A percentile compares a stretch with the other conserved stretches of the same genome.
Conservation (phyloP, 2,888 invertebrate genomes). For the Pherbina coryleti region DNA sequence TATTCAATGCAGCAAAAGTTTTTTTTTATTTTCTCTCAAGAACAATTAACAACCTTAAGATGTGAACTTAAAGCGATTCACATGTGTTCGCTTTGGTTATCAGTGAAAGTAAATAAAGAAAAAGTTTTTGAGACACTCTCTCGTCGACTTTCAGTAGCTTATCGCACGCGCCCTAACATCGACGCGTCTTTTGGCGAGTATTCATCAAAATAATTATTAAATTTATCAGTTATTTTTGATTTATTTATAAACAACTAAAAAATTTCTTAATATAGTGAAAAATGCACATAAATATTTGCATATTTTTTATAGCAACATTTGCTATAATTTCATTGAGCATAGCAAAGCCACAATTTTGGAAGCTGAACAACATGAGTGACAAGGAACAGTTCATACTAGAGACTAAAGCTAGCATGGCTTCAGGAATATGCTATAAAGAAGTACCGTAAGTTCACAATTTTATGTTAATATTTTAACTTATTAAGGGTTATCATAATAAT, state of each 20-base stretch:
- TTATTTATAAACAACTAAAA: too few relatives aligned
- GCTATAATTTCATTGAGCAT: neutral
- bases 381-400: slow-evolving; percentile 56
- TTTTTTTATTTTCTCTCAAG: neutral
- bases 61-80: neutral
- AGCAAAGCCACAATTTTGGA: slow-evolving; percentile 59
- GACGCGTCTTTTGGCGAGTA: neutral
- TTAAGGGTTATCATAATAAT: neutral
- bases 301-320: neutral
- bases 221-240: too few relatives aligned
- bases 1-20: neutral
- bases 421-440: slow-evolving; percentile 65
- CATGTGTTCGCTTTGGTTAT: neutral
- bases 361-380: slow-evolving; percentile 44
- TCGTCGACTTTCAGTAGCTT: neutral
- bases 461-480: neutral
- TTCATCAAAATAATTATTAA: too few relatives aligned
- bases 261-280: neutral
- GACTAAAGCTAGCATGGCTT: slow-evolving; percentile 53
- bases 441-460: slow-evolving; percentile 59
- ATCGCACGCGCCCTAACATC: neutral
- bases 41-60: neutral
- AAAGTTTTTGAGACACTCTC: neutral
- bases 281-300: neutral
- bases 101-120: slow-evolving; percentile 4